Evolutionary conservation across 2,888 invertebrate species (phyloP), one percentile per base, ranked within the genome.

Genomic region (Drosophila emarginata): DNA sequence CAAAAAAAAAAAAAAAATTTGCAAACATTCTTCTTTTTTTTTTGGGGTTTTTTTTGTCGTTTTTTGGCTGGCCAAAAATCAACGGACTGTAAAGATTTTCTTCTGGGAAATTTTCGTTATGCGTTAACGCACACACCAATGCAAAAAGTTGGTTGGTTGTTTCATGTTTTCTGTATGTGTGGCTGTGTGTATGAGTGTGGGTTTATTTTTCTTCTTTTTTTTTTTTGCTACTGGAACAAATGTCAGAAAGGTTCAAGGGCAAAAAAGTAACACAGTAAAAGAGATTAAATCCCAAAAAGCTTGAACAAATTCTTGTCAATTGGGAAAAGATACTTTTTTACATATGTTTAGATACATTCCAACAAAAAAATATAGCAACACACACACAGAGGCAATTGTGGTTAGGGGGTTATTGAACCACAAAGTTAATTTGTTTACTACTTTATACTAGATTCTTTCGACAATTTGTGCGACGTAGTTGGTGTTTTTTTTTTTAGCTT

Each of bases 391-490:
- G 32, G 18, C 45, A 45, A 18, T 45, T 45, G 11, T 11, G 45
- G 45, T 45, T 45, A 15, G 21, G 45, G 45, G 26, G 45, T 45
- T 45, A 45, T 45, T 45, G 45, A 45, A 45, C 45, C 45, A 12
- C 18, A 45, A 45, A 45, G 45, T 45, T 45, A 45, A 45, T 45
- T 45, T 45, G 45, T 45, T 45, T 45, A 45, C 45, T 45, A 45
- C 45, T 45, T 45, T 7, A 45, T 45, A 45, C 21, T 45, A 45
- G 18, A 21, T 45, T 45, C 45, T 45, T 45, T 45, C 45, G 12
- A 45, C 45, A 45, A 45, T 45, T 45, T 26, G 26, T 84, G 77
- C 82, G 82, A 64, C 82, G 76, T 74, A 83, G 56, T 79, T 65
- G 56, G 15, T 40, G 12, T 21, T 40, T 40, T 18, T n/a, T 37